Evolutionary conservation across 2,797 vertebrate species (phyloP).

Genomic region (Spizella passerina): DNA sequence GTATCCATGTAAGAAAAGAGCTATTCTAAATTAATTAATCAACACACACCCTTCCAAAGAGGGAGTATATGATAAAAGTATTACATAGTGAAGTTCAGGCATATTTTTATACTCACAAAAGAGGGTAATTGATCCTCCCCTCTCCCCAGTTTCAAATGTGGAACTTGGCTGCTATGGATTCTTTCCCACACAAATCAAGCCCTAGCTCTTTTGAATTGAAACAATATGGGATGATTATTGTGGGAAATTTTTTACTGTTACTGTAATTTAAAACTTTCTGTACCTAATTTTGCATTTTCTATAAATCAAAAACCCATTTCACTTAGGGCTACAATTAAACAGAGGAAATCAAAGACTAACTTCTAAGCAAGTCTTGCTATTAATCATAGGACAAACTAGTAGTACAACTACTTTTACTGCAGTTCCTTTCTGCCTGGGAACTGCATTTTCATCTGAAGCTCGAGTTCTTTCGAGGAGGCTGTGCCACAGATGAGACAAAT

Average conservation of each 20-base stretch:
- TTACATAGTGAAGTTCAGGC: neutral
- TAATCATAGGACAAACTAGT: conserved; percentile 50
- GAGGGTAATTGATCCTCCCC: conserved; percentile 18
- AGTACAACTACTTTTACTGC: conserved; percentile 51
- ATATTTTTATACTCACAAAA: conserved; percentile 40
- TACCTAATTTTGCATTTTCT: conserved; percentile 65
- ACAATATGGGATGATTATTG: conserved; percentile 68
- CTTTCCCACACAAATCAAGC: conserved; percentile 52
- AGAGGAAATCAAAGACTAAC: conserved; percentile 66
- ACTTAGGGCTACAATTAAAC: conserved; percentile 67
- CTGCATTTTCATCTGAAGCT: conserved; percentile 33
- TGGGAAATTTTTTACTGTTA: conserved; percentile 65
- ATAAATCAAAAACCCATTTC: conserved; percentile 71
- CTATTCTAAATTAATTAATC: neutral
- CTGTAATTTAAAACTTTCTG: conserved; percentile 71
- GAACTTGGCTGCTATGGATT: conserved; percentile 51
- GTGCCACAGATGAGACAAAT: conserved; percentile 28
- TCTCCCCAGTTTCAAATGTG: conserved; percentile 38
- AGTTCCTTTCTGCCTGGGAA: conserved; percentile 36
- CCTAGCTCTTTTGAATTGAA: conserved; percentile 37
- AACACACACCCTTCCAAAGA: neutral
- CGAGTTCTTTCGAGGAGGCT: neutral
- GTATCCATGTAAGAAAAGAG: neutral
- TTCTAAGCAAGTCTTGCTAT: conserved; percentile 64
- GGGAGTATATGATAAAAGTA: neutral